These are phyloP conservation scores for Acrocephalus scirpaceus DNA, from an alignment of 2,797 vertebrate genomes.

Conservation along the genomic window DNA sequence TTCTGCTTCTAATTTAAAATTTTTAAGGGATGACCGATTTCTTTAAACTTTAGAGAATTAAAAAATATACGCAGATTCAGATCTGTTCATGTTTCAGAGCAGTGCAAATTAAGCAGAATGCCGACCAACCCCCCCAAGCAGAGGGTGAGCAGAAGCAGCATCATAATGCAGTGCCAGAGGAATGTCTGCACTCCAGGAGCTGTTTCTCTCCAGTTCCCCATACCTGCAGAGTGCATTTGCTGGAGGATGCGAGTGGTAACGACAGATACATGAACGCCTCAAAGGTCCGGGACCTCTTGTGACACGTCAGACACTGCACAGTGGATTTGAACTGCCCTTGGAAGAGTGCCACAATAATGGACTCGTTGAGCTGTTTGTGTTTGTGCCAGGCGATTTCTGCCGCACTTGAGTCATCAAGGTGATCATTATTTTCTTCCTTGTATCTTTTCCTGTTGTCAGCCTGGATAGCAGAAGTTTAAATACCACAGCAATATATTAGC, in stretches of 20 bases:
- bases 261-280: constrained; percentile 99
- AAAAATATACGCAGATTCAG: background rate
- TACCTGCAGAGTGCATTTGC: constrained; percentile 96
- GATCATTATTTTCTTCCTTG: constrained; percentile 94
- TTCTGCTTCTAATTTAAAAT: background rate
- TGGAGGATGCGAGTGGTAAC: constrained; percentile 89
- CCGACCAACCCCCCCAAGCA: background rate
- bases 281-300: constrained; percentile 93
- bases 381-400: constrained; percentile 94
- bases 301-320: constrained; percentile 94
- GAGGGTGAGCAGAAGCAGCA: background rate
- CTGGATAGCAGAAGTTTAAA: constrained; percentile 73
- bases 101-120: background rate
- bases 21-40: background rate
- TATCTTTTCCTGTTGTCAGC: constrained; percentile 94
- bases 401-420: constrained; percentile 88
- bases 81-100: background rate
- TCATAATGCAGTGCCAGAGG: background rate
- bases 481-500: background rate
- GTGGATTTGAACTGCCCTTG: constrained; percentile 99
- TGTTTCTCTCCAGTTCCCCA: background rate
- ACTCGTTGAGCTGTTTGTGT: constrained; percentile 95
- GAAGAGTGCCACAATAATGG: constrained; percentile 94
- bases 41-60: background rate
- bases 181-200: background rate